A percentile compares a stretch with the other conserved stretches of the same genome.
Conservation (phyloP, 2,113 vertebrate genomes). For the Formicarius rufipectus region DNA sequence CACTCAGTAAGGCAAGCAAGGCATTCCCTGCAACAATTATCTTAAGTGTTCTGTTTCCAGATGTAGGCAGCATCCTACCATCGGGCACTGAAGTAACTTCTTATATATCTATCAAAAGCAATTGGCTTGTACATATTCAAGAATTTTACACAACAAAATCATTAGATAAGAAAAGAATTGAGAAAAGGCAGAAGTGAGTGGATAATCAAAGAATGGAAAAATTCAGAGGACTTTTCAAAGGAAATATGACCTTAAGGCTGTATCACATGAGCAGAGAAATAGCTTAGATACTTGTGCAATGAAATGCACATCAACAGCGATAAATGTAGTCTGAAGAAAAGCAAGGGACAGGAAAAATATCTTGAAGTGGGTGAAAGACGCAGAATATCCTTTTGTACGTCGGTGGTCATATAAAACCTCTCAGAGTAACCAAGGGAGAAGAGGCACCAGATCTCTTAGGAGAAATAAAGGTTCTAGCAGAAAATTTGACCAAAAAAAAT, state of each 20-base stretch:
- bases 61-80: background rate
- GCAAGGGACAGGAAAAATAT: background rate
- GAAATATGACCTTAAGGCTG: background rate
- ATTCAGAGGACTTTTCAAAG: background rate
- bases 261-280: background rate
- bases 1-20: background rate
- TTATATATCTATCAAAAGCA: background rate
- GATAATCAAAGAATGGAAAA: background rate
- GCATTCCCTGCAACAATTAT: background rate
- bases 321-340: background rate
- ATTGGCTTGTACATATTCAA: background rate
- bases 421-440: background rate
- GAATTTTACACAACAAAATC: background rate
- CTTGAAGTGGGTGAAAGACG: background rate
- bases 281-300: background rate
- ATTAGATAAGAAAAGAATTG: background rate
- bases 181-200: background rate
- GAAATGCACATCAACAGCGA: background rate
- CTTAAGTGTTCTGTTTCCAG: background rate
- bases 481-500: background rate
- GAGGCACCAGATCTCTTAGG: background rate
- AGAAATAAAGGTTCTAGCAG: background rate
- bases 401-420: background rate
- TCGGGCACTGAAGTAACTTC: background rate
- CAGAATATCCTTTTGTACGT: background rate